Evolutionary conservation across 2,797 vertebrate species (phyloP), one percentile per base, ranked within the genome.

Genomic region (Notamacropus eugenii): DNA sequence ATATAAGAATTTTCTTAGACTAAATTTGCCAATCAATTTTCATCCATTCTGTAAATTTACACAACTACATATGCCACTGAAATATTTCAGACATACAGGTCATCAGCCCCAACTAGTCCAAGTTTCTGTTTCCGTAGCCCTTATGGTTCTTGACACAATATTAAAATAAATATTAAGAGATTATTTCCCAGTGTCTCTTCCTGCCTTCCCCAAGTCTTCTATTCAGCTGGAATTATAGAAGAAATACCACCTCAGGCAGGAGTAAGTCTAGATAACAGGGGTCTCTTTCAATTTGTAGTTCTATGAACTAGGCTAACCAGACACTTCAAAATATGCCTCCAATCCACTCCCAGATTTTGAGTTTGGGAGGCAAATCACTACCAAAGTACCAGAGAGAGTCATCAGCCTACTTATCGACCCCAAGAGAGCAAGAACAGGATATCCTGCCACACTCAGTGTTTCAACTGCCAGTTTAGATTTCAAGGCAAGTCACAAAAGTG

Each of bases 1-100:
- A 6, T 87, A 87, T 19, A 74, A 95, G 87, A 92, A 92, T 93
- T 97, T 96, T 94, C 92, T 94, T 93, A 96, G 96, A 95, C 95
- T 93, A 92, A 95, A 96, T 54, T 40, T 93, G 56, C 67, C 67
- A 92, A 95, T 67, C 55, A 91, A 95, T 96, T 96, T 90, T 92
- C 3, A 59, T 93, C 55, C 95, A 87, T 55, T 92, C 93, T 97
- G 90, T 67, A 93, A 95, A 92, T 59, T 50, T 24, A 34, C 0
- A 24, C 0, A 1, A 58, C 92, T 54, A 92, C 24, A 59, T 95
- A 91, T 74, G 0, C 55, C 55, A 92, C 91, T 22, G 54, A 87
- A 92, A 67, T 0, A 1, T 90, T 67, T 96, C 50, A 0, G 55
- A 27, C 24, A 87, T 12, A 19, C 74, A 50, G 74, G 10, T 92